These are phyloP conservation scores for Leuciscus idus DNA, from an alignment of 2,113 vertebrate species.

Conservation along the genomic window DNA sequence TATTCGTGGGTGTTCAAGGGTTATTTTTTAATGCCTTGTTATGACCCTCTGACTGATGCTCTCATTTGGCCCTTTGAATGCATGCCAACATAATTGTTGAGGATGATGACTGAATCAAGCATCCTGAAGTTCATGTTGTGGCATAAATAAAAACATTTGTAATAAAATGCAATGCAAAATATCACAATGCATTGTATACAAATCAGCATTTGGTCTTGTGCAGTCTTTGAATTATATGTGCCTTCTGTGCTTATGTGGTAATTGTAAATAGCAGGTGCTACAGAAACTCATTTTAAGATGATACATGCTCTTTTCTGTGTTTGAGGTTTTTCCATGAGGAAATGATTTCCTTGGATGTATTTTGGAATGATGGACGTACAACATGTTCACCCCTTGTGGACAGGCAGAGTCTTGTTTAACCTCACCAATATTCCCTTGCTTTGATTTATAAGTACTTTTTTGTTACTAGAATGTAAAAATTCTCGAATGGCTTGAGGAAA, in stretches of 20 bases:
- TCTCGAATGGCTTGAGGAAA: neutral
- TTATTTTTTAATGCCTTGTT: neutral
- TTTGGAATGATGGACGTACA: neutral
- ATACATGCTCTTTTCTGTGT: neutral
- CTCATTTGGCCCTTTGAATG: neutral
- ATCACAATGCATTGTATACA: neutral
- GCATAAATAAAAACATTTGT: neutral
- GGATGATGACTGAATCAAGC: neutral
- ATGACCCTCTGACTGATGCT: neutral
- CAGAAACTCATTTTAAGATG: neutral
- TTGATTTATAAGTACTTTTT: neutral
- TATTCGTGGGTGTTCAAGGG: neutral
- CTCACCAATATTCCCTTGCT: neutral
- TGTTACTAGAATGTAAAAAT: neutral
- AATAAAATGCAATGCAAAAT: neutral
- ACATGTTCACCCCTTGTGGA: neutral
- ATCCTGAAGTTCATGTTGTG: neutral
- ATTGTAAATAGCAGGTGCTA: neutral
- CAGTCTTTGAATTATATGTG: neutral
- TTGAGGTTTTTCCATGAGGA: neutral
- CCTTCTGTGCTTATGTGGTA: neutral
- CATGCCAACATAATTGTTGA: neutral
- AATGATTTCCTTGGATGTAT: neutral
- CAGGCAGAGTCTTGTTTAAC: constrained; percentile 31
- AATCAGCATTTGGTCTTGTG: neutral